Percentiles rank a stretch among this genome's conserved stretches.
Conservation (phyloP, 2,888 invertebrate genomes). For the Melipona beecheii region DNA sequence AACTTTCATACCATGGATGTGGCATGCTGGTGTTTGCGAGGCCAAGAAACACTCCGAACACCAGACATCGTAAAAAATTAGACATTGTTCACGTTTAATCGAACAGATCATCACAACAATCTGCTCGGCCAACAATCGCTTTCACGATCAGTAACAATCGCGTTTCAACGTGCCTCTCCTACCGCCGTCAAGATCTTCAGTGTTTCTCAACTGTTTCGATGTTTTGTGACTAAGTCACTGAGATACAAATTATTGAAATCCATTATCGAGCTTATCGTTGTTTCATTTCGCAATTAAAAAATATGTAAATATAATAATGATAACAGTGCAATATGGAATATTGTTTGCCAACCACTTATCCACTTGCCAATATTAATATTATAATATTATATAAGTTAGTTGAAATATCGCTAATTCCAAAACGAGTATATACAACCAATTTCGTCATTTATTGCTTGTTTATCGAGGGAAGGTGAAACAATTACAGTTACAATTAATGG, state of each 20-base stretch:
- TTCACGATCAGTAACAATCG: slow-evolving; percentile 42
- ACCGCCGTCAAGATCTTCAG: slow-evolving; percentile 22
- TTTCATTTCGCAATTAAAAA: not conserved
- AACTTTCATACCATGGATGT: slow-evolving; percentile 87
- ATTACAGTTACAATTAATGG: not conserved
- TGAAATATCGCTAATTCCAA: not conserved
- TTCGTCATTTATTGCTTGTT: not conserved
- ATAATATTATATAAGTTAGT: not conserved
- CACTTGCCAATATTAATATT: not conserved
- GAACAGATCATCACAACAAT: slow-evolving; percentile 58
- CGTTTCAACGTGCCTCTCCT: slow-evolving; percentile 15
- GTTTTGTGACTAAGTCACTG: not conserved
- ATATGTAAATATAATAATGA: not conserved
- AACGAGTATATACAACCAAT: not conserved
- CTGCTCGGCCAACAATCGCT: slow-evolving; percentile 43
- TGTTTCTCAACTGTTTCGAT: slow-evolving; percentile 28
- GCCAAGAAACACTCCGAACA: slow-evolving; percentile 51
- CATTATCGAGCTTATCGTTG: not conserved
- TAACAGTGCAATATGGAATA: no score
- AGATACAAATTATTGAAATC: not conserved
- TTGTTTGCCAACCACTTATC: not conserved
- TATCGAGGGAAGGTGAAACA: not conserved
- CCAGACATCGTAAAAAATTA: slow-evolving; percentile 41
- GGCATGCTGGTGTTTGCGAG: slow-evolving; percentile 27
- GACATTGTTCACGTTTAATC: slow-evolving; percentile 51